Evolutionary conservation across 2,888 invertebrate species (phyloP), one percentile per base, ranked within the genome.

Genomic region (Villa cingulata): DNA sequence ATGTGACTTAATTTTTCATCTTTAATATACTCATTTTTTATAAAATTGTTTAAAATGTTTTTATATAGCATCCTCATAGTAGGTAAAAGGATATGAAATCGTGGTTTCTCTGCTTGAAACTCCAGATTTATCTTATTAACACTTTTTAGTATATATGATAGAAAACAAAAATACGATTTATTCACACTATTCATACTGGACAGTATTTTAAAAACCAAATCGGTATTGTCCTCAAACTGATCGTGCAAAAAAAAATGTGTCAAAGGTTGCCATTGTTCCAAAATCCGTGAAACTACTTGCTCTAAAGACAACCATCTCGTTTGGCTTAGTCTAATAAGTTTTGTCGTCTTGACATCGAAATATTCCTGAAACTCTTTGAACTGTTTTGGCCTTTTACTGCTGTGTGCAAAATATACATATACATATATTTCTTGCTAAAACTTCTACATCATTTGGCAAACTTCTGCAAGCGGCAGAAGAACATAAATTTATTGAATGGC

Each of bases 11-110:
- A 4, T 9, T 4, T 9, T 6, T 4, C 3, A 14, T 38, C 42
- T 29, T 32, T 19, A 34, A 19, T 23, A 23, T 36, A 44, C 6
- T 44, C 38, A 6, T n/a, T 1, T 16, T 41, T 41, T n/a, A 36
- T 41, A 17, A 43, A 48, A 29, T 43, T 43, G 14, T 39, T 15
- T n/a, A 48, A 19, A 32, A 48, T 37, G 4, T 43, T 43, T 43
- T 39, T 38, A 18, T 37, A 48, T 34, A 43, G 27, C 14, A 18
- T 32, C 38, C 39, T 38, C 6, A 48, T 32, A 4, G 39, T 39
- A 18, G 48, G 43, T 14, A 48, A 23, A 15, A 48, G 32, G n/a
- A 38, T 38, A 4, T 48, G 48, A 4, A 48, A 15, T 23, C 27
- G 19, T 16, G 37, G 37, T 3, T 7, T 10, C 10, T 29, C 29